A percentile compares a stretch with the other conserved stretches of the same genome.
These are phyloP conservation scores for Allacma fusca DNA, from an alignment of 2,888 invertebrate species.

Conservation along the genomic window DNA sequence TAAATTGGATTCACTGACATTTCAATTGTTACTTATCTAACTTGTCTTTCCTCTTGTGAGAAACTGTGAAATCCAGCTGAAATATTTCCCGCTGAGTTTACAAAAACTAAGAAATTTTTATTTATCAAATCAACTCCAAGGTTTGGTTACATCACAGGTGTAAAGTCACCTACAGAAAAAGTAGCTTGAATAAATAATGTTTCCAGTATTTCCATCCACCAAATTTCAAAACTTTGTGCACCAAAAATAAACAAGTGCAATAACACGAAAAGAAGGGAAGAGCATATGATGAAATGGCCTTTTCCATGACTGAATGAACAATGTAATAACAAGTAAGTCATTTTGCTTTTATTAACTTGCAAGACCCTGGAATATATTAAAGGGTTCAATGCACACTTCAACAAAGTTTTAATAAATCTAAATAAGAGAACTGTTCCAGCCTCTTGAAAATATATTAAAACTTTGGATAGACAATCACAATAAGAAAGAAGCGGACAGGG, in stretches of 20 bases:
- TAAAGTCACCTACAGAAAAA: neutral
- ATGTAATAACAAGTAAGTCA: no score
- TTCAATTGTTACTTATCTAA: no score
- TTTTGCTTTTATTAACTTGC: no score
- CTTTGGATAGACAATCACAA: neutral
- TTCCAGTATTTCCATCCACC: neutral
- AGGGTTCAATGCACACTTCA: neutral
- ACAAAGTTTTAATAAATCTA: neutral
- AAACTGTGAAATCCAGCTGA: no score
- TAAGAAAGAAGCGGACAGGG: neutral
- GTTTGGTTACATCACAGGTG: neutral
- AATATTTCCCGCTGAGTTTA: no score
- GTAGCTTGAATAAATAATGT: neutral
- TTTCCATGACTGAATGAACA: no score
- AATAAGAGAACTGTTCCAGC: neutral
- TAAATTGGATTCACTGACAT: neutral
- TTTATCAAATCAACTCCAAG: neutral
- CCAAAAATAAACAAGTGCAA: neutral
- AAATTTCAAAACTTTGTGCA: neutral
- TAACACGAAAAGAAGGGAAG: neutral
- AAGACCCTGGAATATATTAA: no score
- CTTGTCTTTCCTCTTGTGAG: no score
- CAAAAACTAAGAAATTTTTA: no score
- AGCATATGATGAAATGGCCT: no score
- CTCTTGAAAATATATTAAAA: neutral